Conservation (phyloP, 2,888 invertebrate genomes). For the Drosophila pseudotakahashii region DNA sequence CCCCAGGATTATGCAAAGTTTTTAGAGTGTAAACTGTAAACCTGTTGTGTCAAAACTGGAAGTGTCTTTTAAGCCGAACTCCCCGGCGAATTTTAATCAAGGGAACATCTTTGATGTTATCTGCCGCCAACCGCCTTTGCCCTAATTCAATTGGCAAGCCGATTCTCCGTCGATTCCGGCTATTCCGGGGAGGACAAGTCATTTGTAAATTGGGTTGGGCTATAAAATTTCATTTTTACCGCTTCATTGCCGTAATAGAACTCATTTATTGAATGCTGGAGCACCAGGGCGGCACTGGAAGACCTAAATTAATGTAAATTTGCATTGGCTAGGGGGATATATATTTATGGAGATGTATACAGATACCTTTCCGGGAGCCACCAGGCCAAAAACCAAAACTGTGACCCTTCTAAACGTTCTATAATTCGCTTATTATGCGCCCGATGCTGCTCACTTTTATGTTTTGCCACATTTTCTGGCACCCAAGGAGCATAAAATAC, state of each 20-base stretch:
- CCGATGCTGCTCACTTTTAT: conserved; percentile 76
- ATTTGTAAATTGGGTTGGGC: conserved; percentile 77
- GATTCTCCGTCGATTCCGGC: conserved; percentile 8
- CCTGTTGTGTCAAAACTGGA: not conserved
- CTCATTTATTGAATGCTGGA: conserved; percentile 80
- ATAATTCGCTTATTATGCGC: conserved; percentile 83
- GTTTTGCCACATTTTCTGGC: conserved; percentile 76
- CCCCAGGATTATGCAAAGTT: no score
- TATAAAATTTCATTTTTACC: conserved; percentile 82
- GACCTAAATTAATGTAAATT: conserved; percentile 73
- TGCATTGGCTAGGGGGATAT: conserved; percentile 47
- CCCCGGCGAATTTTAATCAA: conserved; percentile 11
- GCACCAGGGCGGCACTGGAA: not conserved
- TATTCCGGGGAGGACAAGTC: conserved; percentile 37
- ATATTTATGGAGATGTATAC: not conserved
- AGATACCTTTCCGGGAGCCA: not conserved
- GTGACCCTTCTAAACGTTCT: conserved; percentile 79
- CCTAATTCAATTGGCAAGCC: conserved; percentile 35
- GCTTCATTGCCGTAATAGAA: conserved; percentile 83
- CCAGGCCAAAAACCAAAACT: not conserved
- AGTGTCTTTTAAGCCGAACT: not conserved
- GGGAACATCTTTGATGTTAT: conserved; percentile 34
- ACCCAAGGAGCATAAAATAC: conserved; percentile 63
- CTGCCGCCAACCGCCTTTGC: conserved; percentile 10
- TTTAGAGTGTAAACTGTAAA: no score